Percentiles rank a stretch among this genome's conserved stretches.
These are phyloP conservation scores for Pangasius djambal DNA, from an alignment of 2,797 vertebrate genomes.

Conservation along the genomic window DNA sequence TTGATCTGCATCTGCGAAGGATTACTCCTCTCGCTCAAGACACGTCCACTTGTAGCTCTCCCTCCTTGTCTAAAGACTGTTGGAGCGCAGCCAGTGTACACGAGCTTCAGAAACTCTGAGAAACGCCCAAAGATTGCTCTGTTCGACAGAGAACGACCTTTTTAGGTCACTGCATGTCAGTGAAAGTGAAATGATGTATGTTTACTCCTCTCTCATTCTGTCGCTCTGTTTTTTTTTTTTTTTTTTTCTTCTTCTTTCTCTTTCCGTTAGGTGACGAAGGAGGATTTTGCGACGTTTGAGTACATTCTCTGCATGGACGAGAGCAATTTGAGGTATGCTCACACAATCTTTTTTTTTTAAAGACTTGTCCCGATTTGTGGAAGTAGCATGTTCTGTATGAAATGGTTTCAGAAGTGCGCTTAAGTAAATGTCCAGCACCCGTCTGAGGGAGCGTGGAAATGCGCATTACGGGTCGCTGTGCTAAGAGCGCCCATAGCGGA, in stretches of 20 bases:
- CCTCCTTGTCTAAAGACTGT: not conserved
- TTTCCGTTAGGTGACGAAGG: slow-evolving; percentile 84
- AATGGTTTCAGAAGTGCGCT: not conserved
- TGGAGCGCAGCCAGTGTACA: not conserved
- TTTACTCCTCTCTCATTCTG: slow-evolving; percentile 1
- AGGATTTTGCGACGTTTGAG: slow-evolving; percentile 90
- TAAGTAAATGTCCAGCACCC: not conserved
- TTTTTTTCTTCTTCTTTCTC: slow-evolving; percentile 46
- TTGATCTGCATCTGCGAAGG: slow-evolving; percentile 48
- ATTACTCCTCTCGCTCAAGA: not conserved
- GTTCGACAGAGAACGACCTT: not conserved
- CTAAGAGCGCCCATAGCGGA: not conserved
- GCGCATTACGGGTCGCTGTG: not conserved
- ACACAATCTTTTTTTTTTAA: not conserved
- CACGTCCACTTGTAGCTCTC: not conserved
- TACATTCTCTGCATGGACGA: slow-evolving; percentile 98
- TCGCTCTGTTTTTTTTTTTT: not conserved
- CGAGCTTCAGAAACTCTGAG: too few species aligned
- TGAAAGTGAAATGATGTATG: not conserved
- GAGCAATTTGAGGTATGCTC: slow-evolving; percentile 88
- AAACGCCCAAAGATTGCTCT: not conserved
- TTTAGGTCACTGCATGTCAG: not conserved
- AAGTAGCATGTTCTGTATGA: not conserved
- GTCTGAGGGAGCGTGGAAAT: not conserved
- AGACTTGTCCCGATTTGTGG: not conserved